These are phyloP conservation scores for Phenganax subtilis DNA, from an alignment of 92 coral and sea anemone species.

Conservation along the genomic window DNA sequence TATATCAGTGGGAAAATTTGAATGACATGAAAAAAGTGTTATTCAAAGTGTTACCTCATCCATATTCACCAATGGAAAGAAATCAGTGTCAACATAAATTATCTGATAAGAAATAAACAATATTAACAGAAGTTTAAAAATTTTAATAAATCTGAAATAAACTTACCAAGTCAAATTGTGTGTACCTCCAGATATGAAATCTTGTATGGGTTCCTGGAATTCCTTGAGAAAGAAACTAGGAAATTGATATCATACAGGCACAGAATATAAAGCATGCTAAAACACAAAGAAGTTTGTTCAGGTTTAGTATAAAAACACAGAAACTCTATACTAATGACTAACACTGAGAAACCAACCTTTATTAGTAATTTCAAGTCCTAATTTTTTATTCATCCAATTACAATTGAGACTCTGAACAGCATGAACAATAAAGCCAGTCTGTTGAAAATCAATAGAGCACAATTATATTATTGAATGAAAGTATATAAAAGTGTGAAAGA, in stretches of 20 bases:
- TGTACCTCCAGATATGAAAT: conserved; percentile 83
- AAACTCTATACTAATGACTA: too few relatives aligned
- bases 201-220: conserved; percentile 81
- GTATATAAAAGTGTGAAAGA: neutral
- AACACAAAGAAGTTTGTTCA: too few relatives aligned
- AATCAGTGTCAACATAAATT: conserved; percentile 80
- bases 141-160: neutral
- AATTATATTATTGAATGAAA: neutral
- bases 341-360: conserved; percentile 13
- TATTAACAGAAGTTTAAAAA: neutral
- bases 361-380: conserved; percentile 25
- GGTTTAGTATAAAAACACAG: too few relatives aligned
- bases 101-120: conserved; percentile 46
- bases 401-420: conserved; percentile 76
- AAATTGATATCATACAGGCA: neutral
- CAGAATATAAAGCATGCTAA: neutral
- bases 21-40: neutral
- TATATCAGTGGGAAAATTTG: neutral
- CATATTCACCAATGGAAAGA: conserved; percentile 77
- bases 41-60: conserved; percentile 50
- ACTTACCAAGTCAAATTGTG: conserved; percentile 47
- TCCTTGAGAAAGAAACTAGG: conserved; percentile 36
- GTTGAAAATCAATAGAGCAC: neutral
- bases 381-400: conserved; percentile 68
- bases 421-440: conserved; percentile 66